Base-by-base conservation (phyloP, 1,140 invertebrate genomes). In the Bilobella aurantiaca region DNA sequence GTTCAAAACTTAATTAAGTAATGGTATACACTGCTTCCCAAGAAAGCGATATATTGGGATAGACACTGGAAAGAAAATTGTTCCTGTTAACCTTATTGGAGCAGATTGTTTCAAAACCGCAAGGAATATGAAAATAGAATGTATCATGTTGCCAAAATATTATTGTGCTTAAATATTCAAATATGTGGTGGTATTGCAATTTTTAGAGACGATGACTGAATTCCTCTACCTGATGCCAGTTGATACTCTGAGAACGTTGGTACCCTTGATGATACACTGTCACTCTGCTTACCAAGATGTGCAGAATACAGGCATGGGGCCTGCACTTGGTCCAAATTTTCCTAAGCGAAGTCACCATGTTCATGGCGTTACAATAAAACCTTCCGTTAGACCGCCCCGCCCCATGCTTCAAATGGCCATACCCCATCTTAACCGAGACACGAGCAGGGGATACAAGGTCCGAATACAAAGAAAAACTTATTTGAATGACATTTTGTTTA, bases 381-480 rank as follows among this genome's bases (percentile, higher is more conserved):
- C 70, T 3, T 76, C 78, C 2, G 79, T 79, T 62, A 79, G 87
- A 62, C 86, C 89, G 16, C 83, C 87, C 0, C 76, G 89, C 42
- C 89, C 90, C 0, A 89, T 91, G 84, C 86, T 93, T 14, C 89
- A 92, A 76, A 92, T 93, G 89, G 85, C 87, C 46, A 85, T 92
- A 18, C 87, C 88, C 12, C 83, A 87, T 65, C 86, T 83, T 70
- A 84, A 88, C 73, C 73, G 90, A 63, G 86, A 87, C 78, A 79
- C 85, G 67, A 77, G 84, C 73, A 82, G 28, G 18, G 12, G 12
- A 8, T 29, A 12, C 28, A 59, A 29, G 18, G n/a, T n/a, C n/a
- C n/a, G n/a, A n/a, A n/a, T n/a, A n/a, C n/a, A n/a, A n/a, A n/a
- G n/a, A n/a, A n/a, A n/a, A n/a, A n/a, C n/a, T n/a, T n/a, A n/a